Evolutionary conservation across 2,113 vertebrate species (phyloP).

Genomic region (Echinops telfairi): DNA sequence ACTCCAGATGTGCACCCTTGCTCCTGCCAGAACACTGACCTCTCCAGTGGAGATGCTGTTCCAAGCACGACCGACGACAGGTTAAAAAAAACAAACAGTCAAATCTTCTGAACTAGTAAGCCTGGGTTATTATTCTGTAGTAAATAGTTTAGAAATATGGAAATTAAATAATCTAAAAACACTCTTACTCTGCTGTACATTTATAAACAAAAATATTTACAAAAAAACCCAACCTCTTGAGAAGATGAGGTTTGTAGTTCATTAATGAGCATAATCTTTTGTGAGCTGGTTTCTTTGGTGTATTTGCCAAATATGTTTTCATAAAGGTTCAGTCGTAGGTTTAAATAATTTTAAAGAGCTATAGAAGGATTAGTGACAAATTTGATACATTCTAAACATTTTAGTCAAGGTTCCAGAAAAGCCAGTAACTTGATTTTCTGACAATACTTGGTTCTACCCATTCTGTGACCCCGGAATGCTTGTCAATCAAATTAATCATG

Average conservation of each 20-base stretch:
- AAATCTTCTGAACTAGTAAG: conserved; percentile 86
- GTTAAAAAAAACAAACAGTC: conserved; percentile 78
- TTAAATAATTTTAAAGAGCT: conserved; percentile 82
- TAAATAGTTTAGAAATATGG: conserved; percentile 91
- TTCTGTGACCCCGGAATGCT: conserved; percentile 30
- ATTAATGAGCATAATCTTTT: conserved; percentile 87
- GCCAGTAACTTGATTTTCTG: conserved; percentile 63
- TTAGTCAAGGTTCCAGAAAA: conserved; percentile 76
- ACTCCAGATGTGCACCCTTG: conserved; percentile 73
- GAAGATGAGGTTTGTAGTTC: conserved; percentile 90
- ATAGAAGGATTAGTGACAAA: conserved; percentile 78
- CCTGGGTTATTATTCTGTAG: conserved; percentile 85
- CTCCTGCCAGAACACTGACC: conserved; percentile 70
- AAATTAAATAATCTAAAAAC: conserved; percentile 98
- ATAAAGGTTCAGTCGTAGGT: conserved; percentile 81
- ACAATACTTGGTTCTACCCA: conserved; percentile 66
- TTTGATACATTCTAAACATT: conserved; percentile 70
- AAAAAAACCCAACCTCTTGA: conserved; percentile 86
- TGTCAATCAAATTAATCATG: conserved; percentile 18
- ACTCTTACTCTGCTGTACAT: conserved; percentile 94
- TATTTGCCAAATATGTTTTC: conserved; percentile 85
- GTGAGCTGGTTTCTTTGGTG: conserved; percentile 89
- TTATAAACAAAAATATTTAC: conserved; percentile 96
- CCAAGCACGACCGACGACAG: conserved; percentile 81
- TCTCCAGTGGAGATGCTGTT: conserved; percentile 81